phyloP scores from a whole-genome alignment of 2,797 vertebrate genomes.

The Chaenodraco wilsoni region DNA sequence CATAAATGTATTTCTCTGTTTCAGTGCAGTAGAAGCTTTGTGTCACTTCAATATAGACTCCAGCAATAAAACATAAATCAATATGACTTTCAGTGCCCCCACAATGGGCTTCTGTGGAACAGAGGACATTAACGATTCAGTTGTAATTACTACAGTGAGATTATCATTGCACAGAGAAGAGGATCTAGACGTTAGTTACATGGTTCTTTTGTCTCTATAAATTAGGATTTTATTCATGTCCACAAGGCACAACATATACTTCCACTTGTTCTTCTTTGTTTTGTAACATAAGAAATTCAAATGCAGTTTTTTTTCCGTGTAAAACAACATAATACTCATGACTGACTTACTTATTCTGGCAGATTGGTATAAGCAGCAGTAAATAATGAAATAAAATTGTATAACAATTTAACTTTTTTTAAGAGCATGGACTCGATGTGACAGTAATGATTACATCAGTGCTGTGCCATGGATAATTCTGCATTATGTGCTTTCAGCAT shows the following conservation, averaged over 20 bases:
- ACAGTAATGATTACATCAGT: slow-evolving; percentile 11
- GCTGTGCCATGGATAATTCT: not conserved
- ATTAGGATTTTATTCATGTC: slow-evolving; percentile 19
- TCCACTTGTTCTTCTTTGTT: slow-evolving; percentile 5
- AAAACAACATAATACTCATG: not conserved
- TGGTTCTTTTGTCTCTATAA: slow-evolving; percentile 25
- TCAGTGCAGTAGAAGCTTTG: slow-evolving; percentile 27
- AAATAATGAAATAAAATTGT: slow-evolving; percentile 40
- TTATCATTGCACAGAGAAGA: slow-evolving; percentile 16
- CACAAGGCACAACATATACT: slow-evolving; percentile 1
- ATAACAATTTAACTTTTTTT: slow-evolving; percentile 30
- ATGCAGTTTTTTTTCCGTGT: not conserved
- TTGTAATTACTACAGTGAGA: slow-evolving; percentile 9
- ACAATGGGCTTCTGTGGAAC: slow-evolving; percentile 18
- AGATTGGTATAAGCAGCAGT: slow-evolving; percentile 6
- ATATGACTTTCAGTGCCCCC: slow-evolving; percentile 33
- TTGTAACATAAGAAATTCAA: slow-evolving; percentile 4
- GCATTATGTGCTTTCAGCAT: slow-evolving; percentile 15
- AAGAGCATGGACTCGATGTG: not conserved
- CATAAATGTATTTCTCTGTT: slow-evolving; percentile 31
- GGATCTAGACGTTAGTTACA: slow-evolving; percentile 24
- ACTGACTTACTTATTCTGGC: not conserved
- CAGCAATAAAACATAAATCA: slow-evolving; percentile 32
- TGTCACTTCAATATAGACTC: slow-evolving; percentile 32
- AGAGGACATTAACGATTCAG: slow-evolving; percentile 53